phyloP scores from a whole-genome alignment of 2,888 invertebrate species.

The Drosophila picticornis region DNA sequence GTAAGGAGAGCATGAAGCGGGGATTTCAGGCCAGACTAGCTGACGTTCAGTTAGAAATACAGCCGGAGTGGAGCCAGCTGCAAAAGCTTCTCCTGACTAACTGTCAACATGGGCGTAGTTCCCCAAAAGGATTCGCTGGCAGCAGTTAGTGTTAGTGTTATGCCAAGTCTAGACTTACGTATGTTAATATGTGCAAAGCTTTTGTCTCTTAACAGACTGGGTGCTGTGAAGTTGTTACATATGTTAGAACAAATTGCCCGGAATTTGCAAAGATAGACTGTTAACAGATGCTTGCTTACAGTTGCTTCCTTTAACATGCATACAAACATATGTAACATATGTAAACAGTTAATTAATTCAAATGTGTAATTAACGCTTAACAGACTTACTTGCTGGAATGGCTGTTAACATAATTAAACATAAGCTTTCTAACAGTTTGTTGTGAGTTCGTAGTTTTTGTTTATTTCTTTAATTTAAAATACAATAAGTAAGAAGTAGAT shows the following conservation, averaged over 20 bases:
- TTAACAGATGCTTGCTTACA: neutral
- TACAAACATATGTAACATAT: neutral
- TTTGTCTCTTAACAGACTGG: neutral
- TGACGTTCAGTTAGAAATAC: slow-evolving; percentile 74
- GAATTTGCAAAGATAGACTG: neutral
- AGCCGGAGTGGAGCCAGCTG: slow-evolving; percentile 71
- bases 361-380: neutral
- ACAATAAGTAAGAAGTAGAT: neutral
- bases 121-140: neutral
- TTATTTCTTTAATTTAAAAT: neutral
- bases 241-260: neutral
- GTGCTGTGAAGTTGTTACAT: neutral
- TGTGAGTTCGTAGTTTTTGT: neutral
- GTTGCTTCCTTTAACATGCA: neutral
- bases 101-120: slow-evolving; percentile 25
- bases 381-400: neutral
- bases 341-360: neutral
- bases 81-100: slow-evolving; percentile 18
- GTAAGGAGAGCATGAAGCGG: neutral
- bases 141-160: neutral
- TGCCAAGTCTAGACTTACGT: neutral
- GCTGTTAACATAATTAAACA: neutral
- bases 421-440: neutral
- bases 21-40: slow-evolving; percentile 61
- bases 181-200: neutral